Base-by-base conservation (phyloP, 1,140 invertebrate genomes). In the Polyergus mexicanus region DNA sequence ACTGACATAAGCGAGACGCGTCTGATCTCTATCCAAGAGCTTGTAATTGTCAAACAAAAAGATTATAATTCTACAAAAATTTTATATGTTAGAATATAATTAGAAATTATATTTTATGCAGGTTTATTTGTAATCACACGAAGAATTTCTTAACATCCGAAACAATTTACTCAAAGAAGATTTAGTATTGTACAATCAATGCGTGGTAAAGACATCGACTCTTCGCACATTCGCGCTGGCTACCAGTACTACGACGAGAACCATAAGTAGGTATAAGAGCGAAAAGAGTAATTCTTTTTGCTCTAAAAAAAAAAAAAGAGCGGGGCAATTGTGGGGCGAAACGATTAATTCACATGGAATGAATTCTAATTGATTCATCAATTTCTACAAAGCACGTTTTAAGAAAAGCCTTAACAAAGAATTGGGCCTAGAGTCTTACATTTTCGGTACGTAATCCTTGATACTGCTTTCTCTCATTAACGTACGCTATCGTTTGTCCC, bases 401-500 rank as follows among this genome's bases (percentile, higher is more conserved):
- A 28, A 65, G 13, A 41, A 44, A 65, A 69, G 35, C 13, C 11
- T 47, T 65, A 22, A 41, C 58, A 51, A 58, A 35, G 11, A 81
- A 4, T 11, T 47, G 54, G 16, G 47, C 8, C n/a, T 47, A 8
- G 8, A 83, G 10, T 60, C 78, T 83, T 74, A 74, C 54, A 81
- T 81, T 80, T 69, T 41, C 65, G n/a, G 2, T 28, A 51, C 16
- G 4, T 51, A 71, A 71, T 72, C 60, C 54, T 72, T 35, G 54
- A 41, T n/a, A 72, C 54, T 38, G 68, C 38, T 83, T 83, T 74
- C 68, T 74, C 78, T 83, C 51, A 44, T 44, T 44, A 62, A 41
- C 19, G 25, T 62, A 60, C 38, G n/a, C 47, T 62, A 74, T 62
- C 54, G 54, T 60, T 74, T 44, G 54, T 83, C 38, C 38, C 38